Conservation (phyloP, 2,113 vertebrate genomes). For the Nibea albiflora region DNA sequence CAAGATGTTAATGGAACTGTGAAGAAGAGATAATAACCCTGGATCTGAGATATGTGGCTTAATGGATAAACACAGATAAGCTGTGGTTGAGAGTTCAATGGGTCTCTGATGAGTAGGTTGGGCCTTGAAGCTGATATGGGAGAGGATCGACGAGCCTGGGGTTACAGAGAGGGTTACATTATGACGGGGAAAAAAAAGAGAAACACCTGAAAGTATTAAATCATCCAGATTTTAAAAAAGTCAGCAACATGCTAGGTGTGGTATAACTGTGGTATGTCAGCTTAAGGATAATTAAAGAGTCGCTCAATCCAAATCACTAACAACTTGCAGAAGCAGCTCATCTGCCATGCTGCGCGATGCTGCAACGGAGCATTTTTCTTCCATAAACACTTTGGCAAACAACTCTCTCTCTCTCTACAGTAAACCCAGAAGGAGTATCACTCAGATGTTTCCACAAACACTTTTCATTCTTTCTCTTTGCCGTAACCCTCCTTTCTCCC, state of each 20-base stretch:
- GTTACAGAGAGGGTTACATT: not conserved
- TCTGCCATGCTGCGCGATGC: slow-evolving; percentile 44
- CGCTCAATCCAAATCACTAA: slow-evolving; percentile 42
- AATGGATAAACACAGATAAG: slow-evolving; percentile 9
- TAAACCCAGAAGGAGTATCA: slow-evolving; percentile 28
- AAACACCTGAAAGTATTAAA: slow-evolving; percentile 32
- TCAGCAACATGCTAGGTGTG: slow-evolving; percentile 47
- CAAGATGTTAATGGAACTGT: slow-evolving; percentile 35
- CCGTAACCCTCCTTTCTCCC: not conserved
- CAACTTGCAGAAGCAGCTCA: slow-evolving; percentile 57
- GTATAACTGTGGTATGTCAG: slow-evolving; percentile 53
- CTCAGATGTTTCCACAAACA: slow-evolving; percentile 38
- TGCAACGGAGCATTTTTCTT: slow-evolving; percentile 34
- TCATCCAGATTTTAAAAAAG: slow-evolving; percentile 3
- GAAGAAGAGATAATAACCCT: slow-evolving; percentile 18
- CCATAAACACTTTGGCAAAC: slow-evolving; percentile 15
- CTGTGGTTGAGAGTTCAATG: not conserved
- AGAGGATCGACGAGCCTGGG: slow-evolving; percentile 16
- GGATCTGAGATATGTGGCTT: slow-evolving; percentile 6
- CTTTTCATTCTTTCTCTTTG: not conserved
- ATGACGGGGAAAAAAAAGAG: slow-evolving; percentile 24
- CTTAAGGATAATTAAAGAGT: slow-evolving; percentile 46
- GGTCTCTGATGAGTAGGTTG: slow-evolving; percentile 41
- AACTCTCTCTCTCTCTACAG: slow-evolving; percentile 1
- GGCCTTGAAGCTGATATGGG: slow-evolving; percentile 29